Percentiles rank a stretch among this genome's conserved stretches.
These are phyloP conservation scores for Sebastes kiyomatsui DNA, from an alignment of 2,797 vertebrate species.

Conservation along the genomic window DNA sequence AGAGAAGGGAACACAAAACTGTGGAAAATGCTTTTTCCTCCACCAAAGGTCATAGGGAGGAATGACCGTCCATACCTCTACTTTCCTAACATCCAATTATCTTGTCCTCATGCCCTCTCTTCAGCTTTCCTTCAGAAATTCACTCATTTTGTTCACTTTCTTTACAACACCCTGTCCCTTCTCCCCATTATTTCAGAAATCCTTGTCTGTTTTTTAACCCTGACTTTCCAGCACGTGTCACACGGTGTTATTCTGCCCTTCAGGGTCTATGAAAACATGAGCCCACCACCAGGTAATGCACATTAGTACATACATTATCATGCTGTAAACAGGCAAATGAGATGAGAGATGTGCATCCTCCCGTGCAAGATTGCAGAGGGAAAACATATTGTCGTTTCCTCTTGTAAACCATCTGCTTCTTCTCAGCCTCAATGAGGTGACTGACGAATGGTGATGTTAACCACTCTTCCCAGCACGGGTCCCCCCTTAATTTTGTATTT, in stretches of 20 bases:
- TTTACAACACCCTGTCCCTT: slow-evolving; percentile 1
- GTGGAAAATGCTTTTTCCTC: not conserved
- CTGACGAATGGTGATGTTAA: slow-evolving; percentile 25
- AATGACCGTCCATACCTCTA: not conserved
- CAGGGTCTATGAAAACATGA: not conserved
- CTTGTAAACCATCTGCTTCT: slow-evolving; percentile 26
- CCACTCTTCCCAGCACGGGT: slow-evolving; percentile 11
- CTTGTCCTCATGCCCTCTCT: not conserved
- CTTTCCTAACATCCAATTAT: slow-evolving; percentile 55
- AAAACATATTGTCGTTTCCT: slow-evolving; percentile 11
- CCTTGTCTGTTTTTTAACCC: slow-evolving; percentile 1
- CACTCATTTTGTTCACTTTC: slow-evolving; percentile 1
- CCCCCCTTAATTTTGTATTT: slow-evolving; percentile 38
- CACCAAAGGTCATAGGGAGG: slow-evolving; percentile 48
- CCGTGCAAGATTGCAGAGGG: not conserved
- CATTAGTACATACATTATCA: slow-evolving; percentile 6
- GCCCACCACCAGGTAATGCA: not conserved
- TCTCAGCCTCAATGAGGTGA: slow-evolving; percentile 21
- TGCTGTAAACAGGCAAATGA: slow-evolving; percentile 24
- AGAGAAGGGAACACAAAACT: not conserved
- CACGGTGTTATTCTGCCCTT: not conserved
- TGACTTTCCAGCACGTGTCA: not conserved
- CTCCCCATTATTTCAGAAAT: slow-evolving; percentile 33
- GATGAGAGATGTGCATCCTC: not conserved
- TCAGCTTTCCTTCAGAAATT: slow-evolving; percentile 3